These are phyloP conservation scores for Chloebia gouldiae DNA, from an alignment of 2,113 vertebrate species.

Conservation along the genomic window DNA sequence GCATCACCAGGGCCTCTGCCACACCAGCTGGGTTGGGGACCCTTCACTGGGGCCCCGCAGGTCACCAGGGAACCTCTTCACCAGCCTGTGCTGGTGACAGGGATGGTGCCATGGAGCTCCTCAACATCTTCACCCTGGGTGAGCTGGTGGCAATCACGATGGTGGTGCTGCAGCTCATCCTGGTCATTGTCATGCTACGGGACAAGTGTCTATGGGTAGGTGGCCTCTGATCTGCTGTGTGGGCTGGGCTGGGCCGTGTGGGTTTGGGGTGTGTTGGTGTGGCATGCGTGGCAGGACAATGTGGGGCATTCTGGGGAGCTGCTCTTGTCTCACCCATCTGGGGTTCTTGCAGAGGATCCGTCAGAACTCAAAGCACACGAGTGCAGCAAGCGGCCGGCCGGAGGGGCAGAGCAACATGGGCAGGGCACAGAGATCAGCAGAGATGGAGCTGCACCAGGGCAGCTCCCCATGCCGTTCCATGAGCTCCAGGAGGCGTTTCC, in stretches of 20 bases:
- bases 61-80: not conserved
- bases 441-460: not conserved
- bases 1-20: not conserved
- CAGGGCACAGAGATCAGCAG: not conserved
- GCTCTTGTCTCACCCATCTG: not conserved
- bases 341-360: not conserved
- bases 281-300: accelerated
- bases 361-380: not conserved
- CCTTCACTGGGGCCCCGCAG: not conserved
- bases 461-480: not conserved
- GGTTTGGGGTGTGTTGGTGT: not conserved
- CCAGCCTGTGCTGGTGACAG: not conserved
- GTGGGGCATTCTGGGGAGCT: not conserved
- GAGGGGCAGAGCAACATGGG: not conserved
- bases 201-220: not conserved
- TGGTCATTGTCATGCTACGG: not conserved
- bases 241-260: not conserved
- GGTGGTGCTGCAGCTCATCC: not conserved
- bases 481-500: not conserved
- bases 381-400: not conserved
- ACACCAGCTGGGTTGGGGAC: not conserved
- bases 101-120: not conserved
- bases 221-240: not conserved
- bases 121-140: not conserved
- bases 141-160: not conserved